Evolutionary conservation across 2,113 vertebrate species (phyloP).

Genomic region (Oophaga pumilio): DNA sequence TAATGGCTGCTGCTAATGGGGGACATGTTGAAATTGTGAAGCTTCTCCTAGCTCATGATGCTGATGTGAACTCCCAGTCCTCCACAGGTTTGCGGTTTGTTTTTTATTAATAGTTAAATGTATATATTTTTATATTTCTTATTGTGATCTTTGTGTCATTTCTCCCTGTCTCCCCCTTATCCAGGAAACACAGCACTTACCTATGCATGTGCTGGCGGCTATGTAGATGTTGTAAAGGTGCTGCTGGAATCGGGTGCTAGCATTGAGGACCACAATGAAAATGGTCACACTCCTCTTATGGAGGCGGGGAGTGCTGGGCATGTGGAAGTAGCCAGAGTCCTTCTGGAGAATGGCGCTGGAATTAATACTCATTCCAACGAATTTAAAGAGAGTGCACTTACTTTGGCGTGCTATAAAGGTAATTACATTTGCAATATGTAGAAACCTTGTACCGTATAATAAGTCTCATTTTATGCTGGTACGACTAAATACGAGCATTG

Average conservation of each 20-base stretch:
- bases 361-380: conserved; percentile 99
- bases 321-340: conserved; percentile 93
- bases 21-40: conserved; percentile 98
- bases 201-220: conserved; percentile 95
- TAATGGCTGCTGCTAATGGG: conserved; percentile 98
- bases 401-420: conserved; percentile 99
- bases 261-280: conserved; percentile 99
- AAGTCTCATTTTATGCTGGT: too few relatives aligned
- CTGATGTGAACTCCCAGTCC: conserved; percentile 97
- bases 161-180: neutral
- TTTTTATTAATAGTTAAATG: neutral
- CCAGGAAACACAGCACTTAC: conserved; percentile 96
- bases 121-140: neutral
- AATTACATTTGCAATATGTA: neutral
- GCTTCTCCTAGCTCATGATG: conserved; percentile 95
- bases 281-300: conserved; percentile 98
- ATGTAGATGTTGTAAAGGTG: conserved; percentile 96
- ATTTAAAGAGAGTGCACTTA: conserved; percentile 98
- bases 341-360: conserved; percentile 94
- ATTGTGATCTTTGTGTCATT: neutral
- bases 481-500: too few relatives aligned
- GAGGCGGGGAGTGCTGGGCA: conserved; percentile 97
- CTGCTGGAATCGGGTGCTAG: conserved; percentile 96
- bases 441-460: too few relatives aligned
- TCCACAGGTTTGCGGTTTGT: conserved; percentile 89